phyloP scores from a whole-genome alignment of 2,888 invertebrate genomes.

The Nephrotoma appendiculata region DNA sequence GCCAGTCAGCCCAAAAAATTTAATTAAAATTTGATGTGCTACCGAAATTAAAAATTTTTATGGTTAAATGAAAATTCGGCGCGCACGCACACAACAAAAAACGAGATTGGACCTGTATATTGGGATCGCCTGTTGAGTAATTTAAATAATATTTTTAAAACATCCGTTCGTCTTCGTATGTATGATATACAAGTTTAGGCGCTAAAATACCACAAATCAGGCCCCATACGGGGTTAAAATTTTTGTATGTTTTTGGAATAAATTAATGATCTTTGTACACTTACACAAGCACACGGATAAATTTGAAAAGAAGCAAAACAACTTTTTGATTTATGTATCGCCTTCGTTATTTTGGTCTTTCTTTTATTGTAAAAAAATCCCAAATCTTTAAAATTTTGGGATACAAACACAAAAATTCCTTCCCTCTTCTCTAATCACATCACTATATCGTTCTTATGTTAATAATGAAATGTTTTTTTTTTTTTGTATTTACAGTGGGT shows the following conservation, averaged over 20 bases:
- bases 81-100: not conserved
- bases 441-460: not conserved
- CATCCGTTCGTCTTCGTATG: not conserved
- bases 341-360: not conserved
- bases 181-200: not conserved
- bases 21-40: not conserved
- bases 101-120: not conserved
- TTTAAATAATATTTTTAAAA: not conserved
- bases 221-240: not conserved
- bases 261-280: not conserved
- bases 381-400: not conserved
- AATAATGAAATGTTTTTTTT: not conserved
- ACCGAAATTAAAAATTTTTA: not conserved
- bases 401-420: not conserved
- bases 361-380: not conserved
- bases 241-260: not conserved
- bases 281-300: not conserved
- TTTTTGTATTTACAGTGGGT: slow-evolving; percentile 37
- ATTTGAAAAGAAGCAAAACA: not conserved
- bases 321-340: not conserved
- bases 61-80: not conserved
- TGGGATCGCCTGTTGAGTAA: not conserved
- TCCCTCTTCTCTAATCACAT: not conserved
- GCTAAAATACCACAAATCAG: not conserved
- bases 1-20: not conserved